A percentile compares a stretch with the other conserved stretches of the same genome.
phyloP scores from a whole-genome alignment of 2,113 vertebrate genomes.

The Delphinapterus leucas region DNA sequence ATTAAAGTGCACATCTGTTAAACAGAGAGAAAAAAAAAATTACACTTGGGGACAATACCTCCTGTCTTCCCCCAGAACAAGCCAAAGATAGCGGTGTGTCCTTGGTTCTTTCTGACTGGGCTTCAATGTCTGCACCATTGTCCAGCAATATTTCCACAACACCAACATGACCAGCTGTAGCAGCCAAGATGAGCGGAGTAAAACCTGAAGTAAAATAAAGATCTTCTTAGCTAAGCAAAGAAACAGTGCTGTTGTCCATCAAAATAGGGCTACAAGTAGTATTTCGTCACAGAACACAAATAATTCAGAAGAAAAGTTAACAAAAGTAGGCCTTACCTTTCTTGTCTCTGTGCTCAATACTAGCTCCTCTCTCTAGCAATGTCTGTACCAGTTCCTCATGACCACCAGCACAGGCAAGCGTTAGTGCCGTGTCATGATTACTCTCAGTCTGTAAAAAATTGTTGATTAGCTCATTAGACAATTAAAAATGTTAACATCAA shows the following conservation, averaged over 20 bases:
- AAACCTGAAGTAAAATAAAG: constrained; percentile 87
- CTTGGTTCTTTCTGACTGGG: constrained; percentile 99
- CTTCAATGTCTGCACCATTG: constrained; percentile 98
- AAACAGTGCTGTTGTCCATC: not conserved
- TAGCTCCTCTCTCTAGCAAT: constrained; percentile 95
- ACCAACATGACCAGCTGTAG: constrained; percentile 97
- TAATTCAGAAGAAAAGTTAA: not conserved
- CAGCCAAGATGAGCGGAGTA: constrained; percentile 97
- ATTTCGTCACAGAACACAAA: not conserved
- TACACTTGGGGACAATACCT: constrained; percentile 83
- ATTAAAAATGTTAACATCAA: not conserved
- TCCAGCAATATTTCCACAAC: constrained; percentile 98
- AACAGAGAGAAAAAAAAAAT: not conserved
- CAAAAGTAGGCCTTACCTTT: constrained; percentile 86
- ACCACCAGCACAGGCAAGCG: constrained; percentile 97
- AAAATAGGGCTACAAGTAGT: not conserved
- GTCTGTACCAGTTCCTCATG: constrained; percentile 98
- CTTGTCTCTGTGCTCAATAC: constrained; percentile 98
- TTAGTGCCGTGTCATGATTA: constrained; percentile 98
- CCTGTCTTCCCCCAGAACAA: constrained; percentile 98
- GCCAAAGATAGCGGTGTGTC: constrained; percentile 98
- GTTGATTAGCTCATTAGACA: constrained; percentile 25
- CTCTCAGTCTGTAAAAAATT: constrained; percentile 92
- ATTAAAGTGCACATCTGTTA: not conserved
- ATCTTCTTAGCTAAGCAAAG: constrained; percentile 42